Evolutionary conservation across 2,888 invertebrate species (phyloP), one percentile per base, ranked within the genome.

Genomic region (Tipula confusa): DNA sequence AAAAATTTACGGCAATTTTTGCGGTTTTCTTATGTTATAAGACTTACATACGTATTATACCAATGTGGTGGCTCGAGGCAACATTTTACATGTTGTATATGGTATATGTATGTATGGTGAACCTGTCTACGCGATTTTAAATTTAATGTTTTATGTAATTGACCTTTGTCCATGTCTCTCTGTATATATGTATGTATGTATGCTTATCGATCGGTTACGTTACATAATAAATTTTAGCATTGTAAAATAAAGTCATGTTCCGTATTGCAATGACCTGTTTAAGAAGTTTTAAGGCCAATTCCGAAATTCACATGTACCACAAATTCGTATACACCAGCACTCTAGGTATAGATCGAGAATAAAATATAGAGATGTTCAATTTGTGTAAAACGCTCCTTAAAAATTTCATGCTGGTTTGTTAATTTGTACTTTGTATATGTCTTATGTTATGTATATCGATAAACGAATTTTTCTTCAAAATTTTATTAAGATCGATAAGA

Each of bases 281-380:
- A 64, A 7, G 9, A 64, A 9, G 7, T 64, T 24, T 11, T 64
- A 64, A 64, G 64, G 64, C 64, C 64, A 24, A 1, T 43, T 15
- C 43, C n/a, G 5, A 43, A 43, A 64, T 24, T 24, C 24, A 24
- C 9, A n/a, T 38, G n/a, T n/a, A 64, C 64, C 64, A 64, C 6
- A 64, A n/a, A n/a, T n/a, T n/a, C n/a, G n/a, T n/a, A n/a, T n/a
- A 24, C 64, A 64, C 64, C 24, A 24, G 24, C 24, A 43, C 43
- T 15, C 38, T 13, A n/a, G 5, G 11, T 36, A 1, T 43, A n/a
- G 4, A 36, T 7, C 6, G 9, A 9, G 2, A 36, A 6, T 15
- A 43, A 43, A 43, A 64, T 64, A 64, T 64, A 64, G 64, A 64
- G 64, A 64, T 64, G 64, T 64, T 64, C 64, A 24, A 64, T 64